phyloP scores from a whole-genome alignment of 2,888 invertebrate genomes.

The Lasioglossum leucozonium region DNA sequence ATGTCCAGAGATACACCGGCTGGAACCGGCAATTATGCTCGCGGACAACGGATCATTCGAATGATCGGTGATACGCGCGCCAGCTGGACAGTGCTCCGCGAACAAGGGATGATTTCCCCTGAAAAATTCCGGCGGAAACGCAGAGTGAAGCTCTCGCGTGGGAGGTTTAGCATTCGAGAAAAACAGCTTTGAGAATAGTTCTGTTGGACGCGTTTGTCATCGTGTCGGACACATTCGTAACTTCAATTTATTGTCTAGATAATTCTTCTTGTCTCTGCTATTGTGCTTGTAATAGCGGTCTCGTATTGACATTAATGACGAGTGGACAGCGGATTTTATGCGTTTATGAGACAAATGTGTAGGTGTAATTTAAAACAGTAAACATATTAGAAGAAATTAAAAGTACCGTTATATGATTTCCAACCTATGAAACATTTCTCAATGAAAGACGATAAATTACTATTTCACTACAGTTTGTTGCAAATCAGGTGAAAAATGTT shows the following conservation, averaged over 20 bases:
- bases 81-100: not conserved
- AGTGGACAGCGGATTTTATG: no score
- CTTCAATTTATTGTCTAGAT: not conserved
- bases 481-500: no score
- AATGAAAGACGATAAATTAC: no score
- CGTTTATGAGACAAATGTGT: no score
- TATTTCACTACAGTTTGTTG: no score
- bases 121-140: not conserved
- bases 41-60: conserved; percentile 3
- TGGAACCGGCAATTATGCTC: not conserved
- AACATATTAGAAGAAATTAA: no score
- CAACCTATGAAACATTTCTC: no score
- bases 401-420: no score
- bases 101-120: not conserved
- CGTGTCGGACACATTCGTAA: not conserved
- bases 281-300: not conserved
- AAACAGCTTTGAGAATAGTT: not conserved
- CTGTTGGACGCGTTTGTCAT: not conserved
- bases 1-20: not conserved
- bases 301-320: no score
- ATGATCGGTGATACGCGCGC: not conserved
- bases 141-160: not conserved
- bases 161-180: not conserved
- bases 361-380: no score
- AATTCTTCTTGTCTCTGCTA: not conserved